Base-by-base conservation (phyloP, 2,888 invertebrate genomes). In the Seladonia tumulorum region DNA sequence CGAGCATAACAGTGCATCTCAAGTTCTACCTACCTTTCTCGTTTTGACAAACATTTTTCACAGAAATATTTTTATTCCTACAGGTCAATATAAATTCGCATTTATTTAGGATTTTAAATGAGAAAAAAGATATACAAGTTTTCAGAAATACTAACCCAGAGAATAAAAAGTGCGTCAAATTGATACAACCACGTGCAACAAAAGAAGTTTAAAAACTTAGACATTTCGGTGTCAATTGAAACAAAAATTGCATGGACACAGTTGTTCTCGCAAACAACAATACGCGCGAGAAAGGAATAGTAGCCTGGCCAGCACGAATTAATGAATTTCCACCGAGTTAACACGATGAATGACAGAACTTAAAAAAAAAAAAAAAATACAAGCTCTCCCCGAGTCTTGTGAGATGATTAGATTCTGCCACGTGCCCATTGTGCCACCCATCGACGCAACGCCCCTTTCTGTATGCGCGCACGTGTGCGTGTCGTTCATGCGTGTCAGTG, bases 381-480 rank as follows among this genome's bases (percentile, higher is more conserved):
- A 76, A 77, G 49, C 79, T 81, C 79, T 53, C 84, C 83, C 85
- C 70, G 82, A 79, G 82, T 81, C 85, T 88, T 85, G 76, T 35
- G 79, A 80, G 89, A 91, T 93, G 93, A 93, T 93, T 93, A 92
- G 93, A 92, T 93, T 92, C 90, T 83, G 93, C 85, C 93, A 93
- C 93, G 93, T 93, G 93, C 70, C 93, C 77, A 92, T 92, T 91
- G 91, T 92, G 72, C 76, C 81, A 87, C 83, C 79, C 90, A 87
- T 88, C 85, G 81, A 85, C 86, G 84, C 76, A 80, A 90, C 90
- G 87, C 88, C 89, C 89, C 87, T 86, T 86, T 79, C 76, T 68
- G 66, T 78, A 42, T 74, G 45, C 80, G 72, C 73, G 77, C 87
- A 77, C 82, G 86, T 88, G 76, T 80, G 85, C 73, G 47, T 84